Evolutionary conservation across 2,797 vertebrate genomes (phyloP).

Genomic region (Acridotheres tristis): DNA sequence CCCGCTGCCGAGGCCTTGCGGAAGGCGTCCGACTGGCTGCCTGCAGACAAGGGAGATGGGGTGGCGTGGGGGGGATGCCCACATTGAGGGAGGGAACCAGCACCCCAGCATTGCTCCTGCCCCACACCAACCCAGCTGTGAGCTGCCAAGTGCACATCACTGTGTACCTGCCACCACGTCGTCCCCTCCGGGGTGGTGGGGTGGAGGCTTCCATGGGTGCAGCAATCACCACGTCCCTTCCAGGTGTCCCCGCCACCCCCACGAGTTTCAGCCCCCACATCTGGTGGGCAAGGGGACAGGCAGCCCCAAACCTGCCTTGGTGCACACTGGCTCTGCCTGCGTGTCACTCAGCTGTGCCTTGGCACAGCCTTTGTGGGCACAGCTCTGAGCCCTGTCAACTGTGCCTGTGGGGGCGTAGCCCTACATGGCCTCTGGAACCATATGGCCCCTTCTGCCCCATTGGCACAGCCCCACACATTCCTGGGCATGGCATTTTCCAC

Average conservation of each 20-base stretch:
- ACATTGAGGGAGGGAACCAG: accelerated
- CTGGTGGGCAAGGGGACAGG: background rate
- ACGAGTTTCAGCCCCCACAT: background rate
- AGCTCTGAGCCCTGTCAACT: background rate
- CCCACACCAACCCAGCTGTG: accelerated
- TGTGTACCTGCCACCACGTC: accelerated
- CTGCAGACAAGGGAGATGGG: conserved; percentile 63
- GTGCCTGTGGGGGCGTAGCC: background rate
- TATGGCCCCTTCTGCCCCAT: background rate
- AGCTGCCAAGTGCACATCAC: accelerated
- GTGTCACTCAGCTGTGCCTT: accelerated
- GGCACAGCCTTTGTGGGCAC: background rate
- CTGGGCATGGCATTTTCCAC: background rate
- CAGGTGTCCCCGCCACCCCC: background rate
- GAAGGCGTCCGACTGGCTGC: conserved; percentile 79
- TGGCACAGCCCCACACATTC: background rate
- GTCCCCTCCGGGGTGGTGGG: accelerated
- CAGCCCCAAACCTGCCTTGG: background rate
- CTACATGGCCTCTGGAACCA: background rate
- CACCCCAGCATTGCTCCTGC: background rate
- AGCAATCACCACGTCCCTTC: background rate
- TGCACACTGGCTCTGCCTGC: background rate
- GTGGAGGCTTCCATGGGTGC: background rate
- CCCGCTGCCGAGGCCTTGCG: conserved; percentile 74
- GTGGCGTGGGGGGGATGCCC: background rate